phyloP scores from a whole-genome alignment of 2,113 vertebrate species.

The Podarcis muralis region DNA sequence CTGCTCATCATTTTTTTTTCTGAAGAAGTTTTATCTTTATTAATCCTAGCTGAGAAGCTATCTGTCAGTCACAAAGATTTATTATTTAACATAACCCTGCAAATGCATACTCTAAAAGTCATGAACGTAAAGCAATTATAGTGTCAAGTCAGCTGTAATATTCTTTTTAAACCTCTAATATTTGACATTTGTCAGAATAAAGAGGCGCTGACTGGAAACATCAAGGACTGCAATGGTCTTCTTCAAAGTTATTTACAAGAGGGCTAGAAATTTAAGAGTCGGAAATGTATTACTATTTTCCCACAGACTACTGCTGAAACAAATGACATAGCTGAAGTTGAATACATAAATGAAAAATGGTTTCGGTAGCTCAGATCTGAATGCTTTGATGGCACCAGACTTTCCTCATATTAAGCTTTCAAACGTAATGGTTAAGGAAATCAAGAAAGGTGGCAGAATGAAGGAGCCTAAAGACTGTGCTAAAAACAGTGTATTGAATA shows the following conservation, averaged over 20 bases:
- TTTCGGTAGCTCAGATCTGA: neutral
- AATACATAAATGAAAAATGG: neutral
- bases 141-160: neutral
- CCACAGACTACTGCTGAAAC: neutral
- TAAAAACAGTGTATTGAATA: neutral
- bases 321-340: neutral
- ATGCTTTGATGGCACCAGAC: neutral
- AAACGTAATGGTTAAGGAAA: neutral
- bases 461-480: neutral
- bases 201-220: neutral
- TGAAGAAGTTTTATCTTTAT: neutral
- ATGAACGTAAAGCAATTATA: neutral
- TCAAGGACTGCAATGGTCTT: neutral
- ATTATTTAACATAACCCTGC: neutral
- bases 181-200: neutral
- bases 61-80: neutral
- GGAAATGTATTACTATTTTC: neutral
- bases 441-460: neutral
- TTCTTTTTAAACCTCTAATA: neutral
- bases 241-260: slow-evolving; percentile 12
- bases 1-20: neutral
- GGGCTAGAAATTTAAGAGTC: neutral
- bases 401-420: neutral
- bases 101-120: neutral
- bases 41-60: neutral